Percentiles rank a stretch among this genome's conserved stretches.
phyloP scores from a whole-genome alignment of 2,797 vertebrate genomes.

The Tenualosa thibaudeaui region DNA sequence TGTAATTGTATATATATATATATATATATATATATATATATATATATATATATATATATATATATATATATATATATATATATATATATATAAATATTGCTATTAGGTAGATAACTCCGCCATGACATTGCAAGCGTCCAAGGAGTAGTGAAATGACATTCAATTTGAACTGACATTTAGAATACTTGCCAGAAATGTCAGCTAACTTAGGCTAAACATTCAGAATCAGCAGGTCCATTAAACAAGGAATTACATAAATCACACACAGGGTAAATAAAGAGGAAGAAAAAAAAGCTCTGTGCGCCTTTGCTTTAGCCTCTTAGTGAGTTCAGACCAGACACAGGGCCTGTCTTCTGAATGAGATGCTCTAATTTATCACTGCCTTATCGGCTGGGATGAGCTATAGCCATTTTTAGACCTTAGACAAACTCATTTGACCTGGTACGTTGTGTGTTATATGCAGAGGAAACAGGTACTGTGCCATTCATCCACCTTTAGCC shows the following conservation, averaged over 20 bases:
- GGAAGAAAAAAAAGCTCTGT: not conserved
- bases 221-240: conserved; percentile 11
- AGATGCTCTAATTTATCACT: conserved; percentile 16
- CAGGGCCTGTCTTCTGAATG: not conserved
- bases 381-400: conserved; percentile 5
- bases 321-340: not conserved
- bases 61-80: not conserved
- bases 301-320: not conserved
- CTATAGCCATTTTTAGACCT: conserved; percentile 13
- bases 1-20: not conserved
- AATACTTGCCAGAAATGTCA: not conserved
- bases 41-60: no score
- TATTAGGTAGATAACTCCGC: conserved; percentile 13
- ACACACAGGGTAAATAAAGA: not conserved
- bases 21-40: no score
- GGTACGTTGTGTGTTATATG: not conserved
- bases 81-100: not conserved
- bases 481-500: not conserved
- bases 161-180: conserved; percentile 14
- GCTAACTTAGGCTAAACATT: not conserved
- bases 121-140: not conserved
- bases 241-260: conserved; percentile 10
- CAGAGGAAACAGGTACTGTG: not conserved
- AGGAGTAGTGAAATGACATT: conserved; percentile 14
- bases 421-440: conserved; percentile 4